Evolutionary conservation across 2,113 vertebrate species (phyloP), one percentile per base, ranked within the genome.

Genomic region (Hassar affinis): DNA sequence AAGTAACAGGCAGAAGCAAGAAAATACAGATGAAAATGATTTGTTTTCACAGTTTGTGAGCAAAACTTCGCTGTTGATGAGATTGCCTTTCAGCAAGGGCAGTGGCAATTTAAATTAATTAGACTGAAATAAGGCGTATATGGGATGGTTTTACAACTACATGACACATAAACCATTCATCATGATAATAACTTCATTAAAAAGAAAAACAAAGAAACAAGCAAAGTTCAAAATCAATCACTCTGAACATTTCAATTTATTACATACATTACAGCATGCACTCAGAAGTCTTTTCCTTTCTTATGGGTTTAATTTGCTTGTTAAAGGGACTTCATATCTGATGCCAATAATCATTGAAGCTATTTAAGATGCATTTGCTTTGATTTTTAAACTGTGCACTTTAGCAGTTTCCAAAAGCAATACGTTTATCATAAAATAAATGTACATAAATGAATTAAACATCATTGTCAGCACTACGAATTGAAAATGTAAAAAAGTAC

Each of bases 301-400:
- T 86, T 56, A 86, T 94, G 94, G 95, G 94, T 90, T 87, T 89
- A 90, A 90, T 91, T 92, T 86, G 84, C 94, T 96, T 95, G 97
- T 98, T 99, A 99, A 99, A 99, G 98, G 97, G 98, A 99, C 98
- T 97, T 97, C 95, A 93, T 94, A 95, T 96, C 93, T 94, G 91
- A 89, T 88, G 95, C 95, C 96, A 97, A 96, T 92, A 90, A 93
- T 96, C 95, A 89, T 95, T 96, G 95, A 97, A 95, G 92, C 97
- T 98, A 98, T 97, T 99, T 99, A 98, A 95, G 95, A 89, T 89
- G 93, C 95, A 93, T 94, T 95, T 96, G 96, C 95, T 92, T 87
- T 88, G 93, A 94, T 42, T 54, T 98, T 98, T 49, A 49, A 72
- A 94, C 94, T 93, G 95, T 94, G 92, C 93, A 94, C 89, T 94